Evolutionary conservation across 2,888 invertebrate species (phyloP), one percentile per base, ranked within the genome.

Genomic region (Eupithecia centaureata): DNA sequence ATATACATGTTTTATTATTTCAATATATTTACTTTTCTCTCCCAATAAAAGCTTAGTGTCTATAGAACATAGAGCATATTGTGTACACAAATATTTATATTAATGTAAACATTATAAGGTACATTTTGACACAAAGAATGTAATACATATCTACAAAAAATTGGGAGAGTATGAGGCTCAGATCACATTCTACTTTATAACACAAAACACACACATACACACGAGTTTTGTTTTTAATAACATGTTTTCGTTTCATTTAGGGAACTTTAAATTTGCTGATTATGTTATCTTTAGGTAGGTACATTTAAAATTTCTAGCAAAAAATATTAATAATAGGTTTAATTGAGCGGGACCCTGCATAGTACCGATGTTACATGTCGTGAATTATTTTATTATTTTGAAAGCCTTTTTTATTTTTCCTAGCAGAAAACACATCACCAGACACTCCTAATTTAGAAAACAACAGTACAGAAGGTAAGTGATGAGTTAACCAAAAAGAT

Each of bases 381-480:
- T 47, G 8, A 18, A 22, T 12, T 47, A 18, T 22, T 42, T 42
- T 47, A 42, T 47, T 42, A 42, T 42, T 42, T 42, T 42, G 8
- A 18, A 32, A 18, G 32, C 8, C 33, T n/a, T 58, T 32, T 22
- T 35, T 22, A 51, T 51, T 56, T 18, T 51, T 57, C 18, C 61
- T 32, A 66, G 57, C 57, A 68, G 68, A 38, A 30, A 58, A 38
- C 52, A 35, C 27, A 33, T 47, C 38, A 3, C 47, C 57, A 10
- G 38, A 58, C 4, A 52, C 30, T 28, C 38, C 28, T 38, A 30
- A 52, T 1, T 25, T 27, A 7, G 52, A 52, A 52, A 27, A 15
- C 15, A 52, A 52, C 59, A 38, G 18, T 38, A 59, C n/a, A 25
- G 42, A 42, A 56, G 67, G 67, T 67, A 61, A 63, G 67, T 61